A percentile compares a stretch with the other conserved stretches of the same genome.
phyloP scores from a whole-genome alignment of 2,888 invertebrate genomes.

The Tiliacea citrago region DNA sequence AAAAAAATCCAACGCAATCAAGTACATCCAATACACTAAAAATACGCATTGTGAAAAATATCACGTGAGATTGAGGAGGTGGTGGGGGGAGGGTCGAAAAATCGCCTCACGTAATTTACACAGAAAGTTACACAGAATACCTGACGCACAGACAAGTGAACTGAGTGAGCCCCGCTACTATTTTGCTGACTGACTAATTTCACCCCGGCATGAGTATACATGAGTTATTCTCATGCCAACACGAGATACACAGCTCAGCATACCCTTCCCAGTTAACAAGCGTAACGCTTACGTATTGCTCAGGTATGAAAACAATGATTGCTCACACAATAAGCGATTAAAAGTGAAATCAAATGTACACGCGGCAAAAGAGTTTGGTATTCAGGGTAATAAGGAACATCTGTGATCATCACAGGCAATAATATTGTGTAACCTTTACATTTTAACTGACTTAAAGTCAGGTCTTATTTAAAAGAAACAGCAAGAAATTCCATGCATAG shows the following conservation, averaged over 20 bases:
- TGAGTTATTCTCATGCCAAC: not conserved
- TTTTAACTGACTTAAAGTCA: not conserved
- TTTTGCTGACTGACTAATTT: not conserved
- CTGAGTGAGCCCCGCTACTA: not conserved
- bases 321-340: constrained; percentile 25
- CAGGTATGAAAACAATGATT: constrained; percentile 48
- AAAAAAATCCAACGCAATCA: not conserved
- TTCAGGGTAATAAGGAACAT: not conserved
- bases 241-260: not conserved
- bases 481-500: not conserved
- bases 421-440: not conserved
- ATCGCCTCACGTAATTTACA: too few species aligned
- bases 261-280: constrained; percentile 7
- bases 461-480: not conserved
- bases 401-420: not conserved
- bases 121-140: not conserved
- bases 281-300: constrained; percentile 37
- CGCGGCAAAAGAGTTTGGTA: constrained; percentile 7
- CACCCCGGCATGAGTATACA: too few species aligned
- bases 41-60: not conserved
- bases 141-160: not conserved
- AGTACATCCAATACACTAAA: not conserved
- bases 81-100: not conserved
- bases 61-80: not conserved
- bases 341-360: constrained; percentile 58